Base-by-base conservation (phyloP, 2,113 vertebrate species). In the Sander lucioperca region DNA sequence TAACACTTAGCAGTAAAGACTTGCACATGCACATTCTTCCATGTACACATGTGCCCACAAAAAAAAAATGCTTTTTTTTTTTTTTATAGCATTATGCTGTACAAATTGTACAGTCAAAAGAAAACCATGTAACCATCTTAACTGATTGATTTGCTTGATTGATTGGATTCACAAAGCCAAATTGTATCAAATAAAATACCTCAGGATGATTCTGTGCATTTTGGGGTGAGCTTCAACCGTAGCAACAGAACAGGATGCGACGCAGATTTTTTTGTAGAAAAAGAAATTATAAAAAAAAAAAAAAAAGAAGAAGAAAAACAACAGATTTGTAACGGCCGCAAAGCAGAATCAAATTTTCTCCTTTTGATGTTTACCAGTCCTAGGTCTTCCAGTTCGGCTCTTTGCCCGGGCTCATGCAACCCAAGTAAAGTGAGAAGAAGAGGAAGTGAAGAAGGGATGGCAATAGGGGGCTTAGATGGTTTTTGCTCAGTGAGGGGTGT, bases 151-250 rank as follows among this genome's bases (percentile, higher is more conserved):
- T 90, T 87, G 83, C 79, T 91, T 88, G 80, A 77, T 85, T 77
- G 82, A 92, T 91, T 92, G 91, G 89, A 84, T 90, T 90, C 84
- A 84, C 88, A 89, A 90, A 94, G 91, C 93, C 91, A 94, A 94
- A 94, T 92, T 91, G 53, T 89, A 88, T 93, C 86, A 90, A 90
- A 93, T 92, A 84, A 91, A 92, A 94, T 94, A 95, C 92, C 94
- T 95, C 94, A 95, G 94, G 95, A 95, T 94, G 89, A 93, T 94
- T 94, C 87, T 93, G 84, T 88, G 83, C 57, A 14, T 91, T 93
- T 91, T 85, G 80, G 80, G 85, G 85, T 86, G 57, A 82, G 69
- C 62, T 80, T 78, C 79, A 85, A 56, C 57, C 50, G 76, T 89
- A 82, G 82, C 82, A 78, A 85, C 81, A 81, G 76, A 79, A 85